Evolutionary conservation across 2,888 invertebrate species (phyloP), one percentile per base, ranked within the genome.

Genomic region (Ceramica pisi): DNA sequence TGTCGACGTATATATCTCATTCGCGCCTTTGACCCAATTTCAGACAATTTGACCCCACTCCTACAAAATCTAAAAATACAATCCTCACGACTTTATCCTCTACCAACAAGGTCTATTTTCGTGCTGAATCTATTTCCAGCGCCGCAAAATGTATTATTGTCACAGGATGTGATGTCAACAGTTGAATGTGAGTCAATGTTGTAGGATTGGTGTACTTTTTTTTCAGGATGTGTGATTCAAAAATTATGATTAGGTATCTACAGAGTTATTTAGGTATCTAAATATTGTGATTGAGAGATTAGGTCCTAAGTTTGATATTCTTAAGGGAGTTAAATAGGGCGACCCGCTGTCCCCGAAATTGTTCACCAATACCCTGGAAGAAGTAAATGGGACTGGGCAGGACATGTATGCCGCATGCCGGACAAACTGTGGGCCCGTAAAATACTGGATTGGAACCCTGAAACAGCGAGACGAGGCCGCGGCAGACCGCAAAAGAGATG

Each of bases 161-260:
- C 35, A 3, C 53, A 63, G 78, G 80, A 80, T 59, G 50, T 79
- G 79, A 80, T 65, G 68, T 79, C 80, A 65, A 65, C 67, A 23
- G 12, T 9, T 55, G 19, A 53, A 71, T 26, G 10, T 75, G 67
- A 80, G 53, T 67, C 75, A 79, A 31, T 55, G 14, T 60, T 9
- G 16, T 41, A 26, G n/a, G 19, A 66, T 44, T 63, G 26, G 21
- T 35, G 67, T 26, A n/a, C 55, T 46, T 77, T 65, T 62, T 53
- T 1, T 46, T 12, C 16, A 53, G 46, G 44, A 64, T 41, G 21
- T 44, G 3, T 66, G 62, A 48, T 46, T 71, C 46, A 46, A 46
- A 51, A 67, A 14, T 23, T 0, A 51, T 44, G 21, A 53, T 71
- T 53, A n/a, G n/a, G n/a, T n/a, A n/a, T n/a, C n/a, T n/a, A 44